Conservation (phyloP, 2,888 invertebrate species). For the Desoria tigrina region DNA sequence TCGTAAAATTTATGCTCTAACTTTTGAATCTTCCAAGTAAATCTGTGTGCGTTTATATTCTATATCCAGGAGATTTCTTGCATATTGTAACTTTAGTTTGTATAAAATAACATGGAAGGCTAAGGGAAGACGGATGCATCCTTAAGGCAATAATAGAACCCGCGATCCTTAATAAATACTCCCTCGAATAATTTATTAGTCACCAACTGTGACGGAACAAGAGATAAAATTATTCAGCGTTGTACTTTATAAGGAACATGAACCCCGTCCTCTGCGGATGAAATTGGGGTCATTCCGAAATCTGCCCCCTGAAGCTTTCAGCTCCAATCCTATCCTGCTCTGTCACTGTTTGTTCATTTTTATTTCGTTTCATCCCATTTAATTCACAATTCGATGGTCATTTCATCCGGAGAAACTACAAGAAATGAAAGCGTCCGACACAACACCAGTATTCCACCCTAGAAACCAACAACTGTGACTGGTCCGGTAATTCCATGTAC, state of each 20-base stretch:
- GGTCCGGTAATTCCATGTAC: not conserved
- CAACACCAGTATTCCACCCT: not conserved
- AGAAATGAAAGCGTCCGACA: not conserved
- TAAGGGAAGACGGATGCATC: not conserved
- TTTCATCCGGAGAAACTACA: not conserved
- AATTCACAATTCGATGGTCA: conserved; percentile 5
- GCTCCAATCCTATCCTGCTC: conserved; percentile 8
- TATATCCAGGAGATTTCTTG: too few species aligned
- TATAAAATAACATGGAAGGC: not conserved
- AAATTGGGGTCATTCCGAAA: conserved; percentile 31
- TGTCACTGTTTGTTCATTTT: conserved; percentile 21
- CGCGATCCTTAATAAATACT: conserved; percentile 14
- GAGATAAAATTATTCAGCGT: conserved; percentile 37
- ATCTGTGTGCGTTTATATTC: too few species aligned
- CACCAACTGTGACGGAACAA: conserved; percentile 43
- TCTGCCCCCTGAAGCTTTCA: conserved; percentile 31
- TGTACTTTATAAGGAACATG: conserved; percentile 1
- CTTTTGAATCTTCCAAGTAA: too few species aligned
- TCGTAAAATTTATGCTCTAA: too few species aligned
- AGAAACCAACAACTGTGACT: not conserved
- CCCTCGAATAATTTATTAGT: conserved; percentile 45
- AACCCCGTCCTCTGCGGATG: conserved; percentile 1
- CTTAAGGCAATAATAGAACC: conserved; percentile 6
- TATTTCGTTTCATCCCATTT: conserved; percentile 22
- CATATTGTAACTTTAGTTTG: too few species aligned